phyloP scores from a whole-genome alignment of 2,113 vertebrate species.

The Dasyprocta punctata region DNA sequence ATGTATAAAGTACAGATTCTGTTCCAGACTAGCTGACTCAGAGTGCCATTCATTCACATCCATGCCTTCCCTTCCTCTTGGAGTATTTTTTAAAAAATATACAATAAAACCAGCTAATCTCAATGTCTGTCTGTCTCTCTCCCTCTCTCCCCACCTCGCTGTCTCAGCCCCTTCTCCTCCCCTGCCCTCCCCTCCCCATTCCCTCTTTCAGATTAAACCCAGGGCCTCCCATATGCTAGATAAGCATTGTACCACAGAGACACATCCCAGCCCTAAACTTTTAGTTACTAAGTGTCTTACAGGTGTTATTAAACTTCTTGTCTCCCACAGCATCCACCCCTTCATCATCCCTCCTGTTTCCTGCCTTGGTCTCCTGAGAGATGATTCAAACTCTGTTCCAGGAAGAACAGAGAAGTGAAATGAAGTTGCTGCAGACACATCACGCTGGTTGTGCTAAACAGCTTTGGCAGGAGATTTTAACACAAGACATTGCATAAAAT shows the following conservation, averaged over 20 bases:
- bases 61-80: neutral
- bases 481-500: neutral
- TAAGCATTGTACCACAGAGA: neutral
- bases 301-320: neutral
- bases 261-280: neutral
- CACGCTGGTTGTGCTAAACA: neutral
- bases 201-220: neutral
- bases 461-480: neutral
- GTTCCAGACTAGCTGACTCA: neutral
- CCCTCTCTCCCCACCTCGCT: no score
- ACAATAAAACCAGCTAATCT: neutral
- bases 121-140: neutral
- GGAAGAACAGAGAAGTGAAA: neutral
- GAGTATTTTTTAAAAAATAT: neutral
- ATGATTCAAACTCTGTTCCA: neutral
- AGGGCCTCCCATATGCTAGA: neutral
- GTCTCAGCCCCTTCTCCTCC: neutral
- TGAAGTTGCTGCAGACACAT: neutral
- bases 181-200: neutral
- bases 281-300: neutral
- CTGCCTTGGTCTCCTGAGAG: neutral
- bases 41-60: neutral
- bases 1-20: no score
- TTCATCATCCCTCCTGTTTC: neutral
- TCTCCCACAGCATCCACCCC: accelerated